A percentile compares a stretch with the other conserved stretches of the same genome.
phyloP scores from a whole-genome alignment of 1,140 invertebrate genomes.

The Trinorchestia longiramus region DNA sequence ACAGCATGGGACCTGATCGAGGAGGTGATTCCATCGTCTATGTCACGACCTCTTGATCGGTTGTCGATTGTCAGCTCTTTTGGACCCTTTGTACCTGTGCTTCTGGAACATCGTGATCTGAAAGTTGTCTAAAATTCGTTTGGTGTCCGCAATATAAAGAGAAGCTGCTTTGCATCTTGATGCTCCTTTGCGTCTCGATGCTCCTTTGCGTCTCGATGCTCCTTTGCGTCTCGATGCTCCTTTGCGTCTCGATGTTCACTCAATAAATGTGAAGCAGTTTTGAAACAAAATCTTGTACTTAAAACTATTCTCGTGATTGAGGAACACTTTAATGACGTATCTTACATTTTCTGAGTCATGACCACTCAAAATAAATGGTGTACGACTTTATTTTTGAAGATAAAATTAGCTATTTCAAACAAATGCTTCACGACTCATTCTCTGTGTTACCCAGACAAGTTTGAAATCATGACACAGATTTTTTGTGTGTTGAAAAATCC shows the following conservation, averaged over 20 bases:
- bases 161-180: background rate
- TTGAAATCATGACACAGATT: background rate
- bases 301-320: background rate
- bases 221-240: background rate
- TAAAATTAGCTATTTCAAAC: background rate
- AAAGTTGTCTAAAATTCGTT: background rate
- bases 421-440: too few species aligned
- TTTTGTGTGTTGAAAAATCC: background rate
- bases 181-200: background rate
- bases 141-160: background rate
- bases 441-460: background rate
- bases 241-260: background rate
- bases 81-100: background rate
- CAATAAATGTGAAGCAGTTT: background rate
- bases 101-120: conserved; percentile 4
- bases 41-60: background rate
- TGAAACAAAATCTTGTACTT: background rate
- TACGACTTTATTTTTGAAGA: background rate
- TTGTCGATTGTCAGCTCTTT: background rate
- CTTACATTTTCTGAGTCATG: background rate
- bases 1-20: background rate
- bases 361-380: background rate
- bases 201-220: background rate
- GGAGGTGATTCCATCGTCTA: background rate
- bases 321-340: background rate